A percentile compares a stretch with the other conserved stretches of the same genome.
Evolutionary conservation across 2,888 invertebrate species (phyloP).

Genomic region (Drosophila borborema): DNA sequence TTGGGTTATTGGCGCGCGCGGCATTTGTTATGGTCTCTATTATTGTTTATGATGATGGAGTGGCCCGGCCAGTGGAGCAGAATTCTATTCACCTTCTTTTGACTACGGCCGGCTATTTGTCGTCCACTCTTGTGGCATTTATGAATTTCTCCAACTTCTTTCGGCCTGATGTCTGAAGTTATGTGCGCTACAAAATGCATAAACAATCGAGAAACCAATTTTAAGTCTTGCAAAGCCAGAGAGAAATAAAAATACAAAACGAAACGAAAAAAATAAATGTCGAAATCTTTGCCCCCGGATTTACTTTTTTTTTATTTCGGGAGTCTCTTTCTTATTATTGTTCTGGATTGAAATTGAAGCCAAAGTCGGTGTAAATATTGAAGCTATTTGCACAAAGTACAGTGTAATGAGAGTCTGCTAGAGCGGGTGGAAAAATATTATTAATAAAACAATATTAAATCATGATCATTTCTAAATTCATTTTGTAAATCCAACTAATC

Average conservation of each 20-base stretch:
- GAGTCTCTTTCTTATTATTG: constrained; percentile 44
- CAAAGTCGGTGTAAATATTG: constrained; percentile 60
- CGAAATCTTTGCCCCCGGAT: constrained; percentile 62
- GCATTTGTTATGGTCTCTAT: constrained; percentile 66
- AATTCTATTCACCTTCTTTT: constrained; percentile 66
- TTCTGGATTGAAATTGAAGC: constrained; percentile 65
- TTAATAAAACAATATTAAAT: background rate
- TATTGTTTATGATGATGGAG: constrained; percentile 80
- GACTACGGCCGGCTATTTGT: constrained; percentile 54
- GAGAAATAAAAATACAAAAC: constrained; percentile 9
- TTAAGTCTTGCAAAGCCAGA: constrained; percentile 34
- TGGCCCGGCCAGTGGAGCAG: constrained; percentile 64
- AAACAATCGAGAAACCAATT: constrained; percentile 78
- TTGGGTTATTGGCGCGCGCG: constrained; percentile 34
- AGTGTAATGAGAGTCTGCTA: constrained; percentile 31
- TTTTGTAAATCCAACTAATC: too few relatives aligned
- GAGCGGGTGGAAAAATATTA: background rate
- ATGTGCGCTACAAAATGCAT: constrained; percentile 72
- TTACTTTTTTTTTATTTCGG: constrained; percentile 32
- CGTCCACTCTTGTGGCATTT: constrained; percentile 55
- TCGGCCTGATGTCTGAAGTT: constrained; percentile 19
- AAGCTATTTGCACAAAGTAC: constrained; percentile 51
- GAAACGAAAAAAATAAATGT: constrained; percentile 25
- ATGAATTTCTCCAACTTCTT: constrained; percentile 45
- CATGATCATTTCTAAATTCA: background rate